These are phyloP conservation scores for Axinella damicornis DNA, from an alignment of 37 sponge, comb jelly and placozoan species.

Conservation along the genomic window DNA sequence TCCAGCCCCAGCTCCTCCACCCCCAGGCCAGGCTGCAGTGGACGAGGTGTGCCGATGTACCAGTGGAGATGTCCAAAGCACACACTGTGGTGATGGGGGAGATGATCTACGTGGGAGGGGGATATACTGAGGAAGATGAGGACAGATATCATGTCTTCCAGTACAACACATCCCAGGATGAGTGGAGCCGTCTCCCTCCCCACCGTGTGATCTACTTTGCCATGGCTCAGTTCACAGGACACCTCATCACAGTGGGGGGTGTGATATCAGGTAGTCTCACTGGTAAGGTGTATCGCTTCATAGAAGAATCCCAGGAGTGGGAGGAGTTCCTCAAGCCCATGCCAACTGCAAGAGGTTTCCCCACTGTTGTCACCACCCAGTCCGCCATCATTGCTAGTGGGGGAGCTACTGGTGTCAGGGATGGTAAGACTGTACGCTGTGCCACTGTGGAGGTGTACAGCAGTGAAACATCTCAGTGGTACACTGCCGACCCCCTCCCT, in stretches of 20 bases:
- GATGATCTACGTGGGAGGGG: constrained; percentile 33
- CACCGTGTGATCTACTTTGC: constrained; percentile 46
- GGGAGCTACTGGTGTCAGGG: constrained; percentile 23
- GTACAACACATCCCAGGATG: constrained; percentile 18
- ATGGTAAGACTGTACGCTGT: constrained; percentile 33
- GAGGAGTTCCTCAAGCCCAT: constrained; percentile 33
- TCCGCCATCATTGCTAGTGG: constrained; percentile 43
- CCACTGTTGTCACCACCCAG: constrained; percentile 24
- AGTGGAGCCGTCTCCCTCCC: constrained; percentile 25
- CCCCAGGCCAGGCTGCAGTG: constrained; percentile 11
- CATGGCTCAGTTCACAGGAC: constrained; percentile 24
- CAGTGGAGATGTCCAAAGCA: neutral
- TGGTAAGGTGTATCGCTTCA: constrained; percentile 21
- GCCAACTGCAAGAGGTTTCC: constrained; percentile 38
- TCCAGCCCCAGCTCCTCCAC: too few species aligned
- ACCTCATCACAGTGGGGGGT: constrained; percentile 48
- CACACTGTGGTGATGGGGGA: neutral
- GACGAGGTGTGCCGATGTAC: constrained; percentile 9
- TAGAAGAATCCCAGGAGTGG: neutral
- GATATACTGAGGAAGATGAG: neutral
- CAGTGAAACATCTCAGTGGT: constrained; percentile 41
- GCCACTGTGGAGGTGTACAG: constrained; percentile 44
- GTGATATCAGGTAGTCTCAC: constrained; percentile 1
- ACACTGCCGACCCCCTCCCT: constrained; percentile 53
- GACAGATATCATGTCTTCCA: constrained; percentile 30